These are phyloP conservation scores for Frankliniella fusca DNA, from an alignment of 2,888 invertebrate genomes.

Conservation along the genomic window DNA sequence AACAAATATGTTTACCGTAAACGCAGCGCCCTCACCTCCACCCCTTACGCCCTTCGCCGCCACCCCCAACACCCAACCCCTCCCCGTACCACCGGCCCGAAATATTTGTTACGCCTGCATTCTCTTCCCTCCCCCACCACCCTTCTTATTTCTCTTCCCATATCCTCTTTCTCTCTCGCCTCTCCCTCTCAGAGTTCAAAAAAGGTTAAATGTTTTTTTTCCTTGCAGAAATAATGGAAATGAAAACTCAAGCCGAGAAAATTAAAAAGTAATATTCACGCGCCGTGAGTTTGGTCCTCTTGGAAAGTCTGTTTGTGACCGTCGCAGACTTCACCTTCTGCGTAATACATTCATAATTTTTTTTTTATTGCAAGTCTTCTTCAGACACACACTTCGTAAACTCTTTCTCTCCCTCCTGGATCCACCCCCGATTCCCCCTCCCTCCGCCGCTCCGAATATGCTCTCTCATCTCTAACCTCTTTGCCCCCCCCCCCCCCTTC, in stretches of 20 bases:
- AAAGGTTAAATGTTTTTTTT: too few species aligned
- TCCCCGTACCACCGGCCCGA: neutral
- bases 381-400: neutral
- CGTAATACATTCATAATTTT: too few species aligned
- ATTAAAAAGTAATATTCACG: too few species aligned
- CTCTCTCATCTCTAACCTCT: neutral
- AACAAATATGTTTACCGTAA: constrained; percentile 2
- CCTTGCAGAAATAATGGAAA: too few species aligned
- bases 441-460: neutral
- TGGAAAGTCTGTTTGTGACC: too few species aligned
- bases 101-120: neutral
- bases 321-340: too few species aligned
- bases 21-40: too few species aligned
- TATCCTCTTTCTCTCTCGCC: neutral
- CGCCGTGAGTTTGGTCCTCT: too few species aligned
- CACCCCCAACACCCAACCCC: neutral
- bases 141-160: neutral
- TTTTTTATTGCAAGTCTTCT: too few species aligned
- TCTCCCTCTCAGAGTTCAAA: neutral
- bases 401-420: neutral
- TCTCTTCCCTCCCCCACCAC: neutral
- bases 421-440: neutral
- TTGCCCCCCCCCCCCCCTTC: neutral
- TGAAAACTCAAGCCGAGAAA: too few species aligned
- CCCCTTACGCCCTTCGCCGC: too few species aligned